A percentile compares a stretch with the other conserved stretches of the same genome.
Evolutionary conservation across 2,888 invertebrate species (phyloP).

Genomic region (Podabrus alpinus): DNA sequence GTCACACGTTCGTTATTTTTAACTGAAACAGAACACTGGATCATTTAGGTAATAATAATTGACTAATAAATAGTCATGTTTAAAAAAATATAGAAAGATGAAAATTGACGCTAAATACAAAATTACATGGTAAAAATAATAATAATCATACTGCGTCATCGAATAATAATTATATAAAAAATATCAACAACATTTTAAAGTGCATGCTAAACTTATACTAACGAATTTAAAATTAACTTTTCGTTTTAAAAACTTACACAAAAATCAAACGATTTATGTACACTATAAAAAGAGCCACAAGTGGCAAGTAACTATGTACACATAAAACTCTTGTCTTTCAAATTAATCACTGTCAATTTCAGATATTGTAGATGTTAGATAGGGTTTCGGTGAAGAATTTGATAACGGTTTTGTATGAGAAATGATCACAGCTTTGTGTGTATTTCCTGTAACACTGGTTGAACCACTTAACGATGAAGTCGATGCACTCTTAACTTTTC

Average conservation of each 20-base stretch:
- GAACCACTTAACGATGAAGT: constrained; percentile 7
- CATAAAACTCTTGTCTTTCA: not conserved
- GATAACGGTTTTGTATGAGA: not conserved
- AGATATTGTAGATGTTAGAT: not conserved
- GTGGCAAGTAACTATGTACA: not conserved
- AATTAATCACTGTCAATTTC: not conserved
- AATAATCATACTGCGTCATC: not conserved
- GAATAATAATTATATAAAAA: not conserved
- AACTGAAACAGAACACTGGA: not conserved
- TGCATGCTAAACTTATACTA: not conserved
- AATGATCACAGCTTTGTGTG: constrained; percentile 1
- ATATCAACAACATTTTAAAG: not conserved
- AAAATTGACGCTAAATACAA: not conserved
- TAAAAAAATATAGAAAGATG: not conserved
- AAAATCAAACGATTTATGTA: not conserved
- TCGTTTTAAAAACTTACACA: not conserved
- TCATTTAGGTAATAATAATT: not conserved
- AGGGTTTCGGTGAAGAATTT: not conserved
- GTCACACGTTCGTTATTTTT: not conserved
- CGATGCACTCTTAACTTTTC: constrained; percentile 21
- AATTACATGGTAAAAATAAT: too few relatives aligned
- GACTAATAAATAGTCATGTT: not conserved
- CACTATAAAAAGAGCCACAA: not conserved
- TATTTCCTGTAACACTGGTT: not conserved
- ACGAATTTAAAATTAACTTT: not conserved